phyloP scores from a whole-genome alignment of 2,888 invertebrate species.

The Candidula unifasciata region DNA sequence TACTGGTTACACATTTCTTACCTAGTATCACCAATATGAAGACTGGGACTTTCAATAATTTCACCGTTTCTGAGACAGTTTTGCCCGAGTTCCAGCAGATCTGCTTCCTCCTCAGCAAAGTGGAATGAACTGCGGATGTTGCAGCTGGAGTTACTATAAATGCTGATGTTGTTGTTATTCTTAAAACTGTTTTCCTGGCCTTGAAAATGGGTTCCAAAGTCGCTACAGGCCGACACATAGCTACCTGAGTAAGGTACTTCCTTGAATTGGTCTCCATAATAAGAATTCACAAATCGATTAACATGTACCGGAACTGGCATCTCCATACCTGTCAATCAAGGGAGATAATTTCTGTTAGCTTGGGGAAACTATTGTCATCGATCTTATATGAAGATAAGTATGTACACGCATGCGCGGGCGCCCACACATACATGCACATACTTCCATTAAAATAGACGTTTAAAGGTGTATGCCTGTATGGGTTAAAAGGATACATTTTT shows the following conservation, averaged over 20 bases:
- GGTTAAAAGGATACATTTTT: no score
- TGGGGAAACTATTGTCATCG: background rate
- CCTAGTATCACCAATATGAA: constrained; percentile 58
- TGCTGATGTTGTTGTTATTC: background rate
- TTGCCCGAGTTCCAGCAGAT: background rate
- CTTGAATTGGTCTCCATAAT: constrained; percentile 18
- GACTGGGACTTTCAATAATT: constrained; percentile 58
- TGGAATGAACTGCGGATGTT: background rate
- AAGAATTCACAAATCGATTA: background rate
- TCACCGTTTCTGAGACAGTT: constrained; percentile 30
- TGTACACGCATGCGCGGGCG: background rate
- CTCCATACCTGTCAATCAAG: background rate
- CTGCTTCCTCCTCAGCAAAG: background rate
- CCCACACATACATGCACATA: background rate
- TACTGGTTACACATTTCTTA: background rate
- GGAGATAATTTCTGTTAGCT: constrained; percentile 1
- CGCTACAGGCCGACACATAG: constrained; percentile 71
- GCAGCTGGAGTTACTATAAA: background rate
- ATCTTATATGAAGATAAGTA: background rate
- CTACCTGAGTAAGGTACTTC: constrained; percentile 54
- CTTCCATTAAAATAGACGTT: background rate
- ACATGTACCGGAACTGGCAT: background rate
- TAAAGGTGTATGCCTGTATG: no score
- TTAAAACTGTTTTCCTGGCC: background rate
- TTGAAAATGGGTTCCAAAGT: constrained; percentile 69